Evolutionary conservation across 2,888 invertebrate genomes (phyloP), one percentile per base, ranked within the genome.

Genomic region (Chrysolina haemoptera): DNA sequence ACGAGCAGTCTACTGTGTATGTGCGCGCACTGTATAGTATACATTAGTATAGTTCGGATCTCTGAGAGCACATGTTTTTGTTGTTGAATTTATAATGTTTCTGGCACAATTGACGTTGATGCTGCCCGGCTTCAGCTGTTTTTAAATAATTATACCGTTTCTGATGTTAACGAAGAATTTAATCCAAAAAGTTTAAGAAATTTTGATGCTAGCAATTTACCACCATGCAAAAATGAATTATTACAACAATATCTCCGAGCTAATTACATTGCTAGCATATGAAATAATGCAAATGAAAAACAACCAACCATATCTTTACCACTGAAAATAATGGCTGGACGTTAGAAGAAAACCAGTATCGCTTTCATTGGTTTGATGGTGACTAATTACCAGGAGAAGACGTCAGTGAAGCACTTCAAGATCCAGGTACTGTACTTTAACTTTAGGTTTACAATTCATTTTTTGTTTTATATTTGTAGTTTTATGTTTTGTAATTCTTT

Each of bases 91-190:
- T 80, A 78, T 18, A 75, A 67, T 64, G 68, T 76, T 78, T 85
- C 87, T 80, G 82, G 76, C 50, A 71, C 62, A 75, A 9, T 70
- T 64, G 81, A 81, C 48, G 79, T 82, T 20, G 70, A 81, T 79
- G 53, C 78, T 82, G n/a, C 75, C 78, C 78, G 68, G n/a, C n/a
- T n/a, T n/a, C n/a, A n/a, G n/a, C 67, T 78, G 20, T 80, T 79
- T 65, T 67, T 80, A 20, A 80, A 78, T 68, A 79, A 62, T 20
- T 80, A 80, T 53, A 77, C 66, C 0, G 79, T 75, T 41, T 75
- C 65, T 40, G 71, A 78, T 72, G n/a, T 80, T 12, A 68, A 68
- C 27, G 68, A 68, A 40, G 55, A 55, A 76, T 70, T 70, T 46
- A 65, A 27, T 75, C 14, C 68, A 40, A 72, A 67, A 74, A 79